Conservation (phyloP, 2,888 invertebrate genomes). For the Diabrotica balteata region DNA sequence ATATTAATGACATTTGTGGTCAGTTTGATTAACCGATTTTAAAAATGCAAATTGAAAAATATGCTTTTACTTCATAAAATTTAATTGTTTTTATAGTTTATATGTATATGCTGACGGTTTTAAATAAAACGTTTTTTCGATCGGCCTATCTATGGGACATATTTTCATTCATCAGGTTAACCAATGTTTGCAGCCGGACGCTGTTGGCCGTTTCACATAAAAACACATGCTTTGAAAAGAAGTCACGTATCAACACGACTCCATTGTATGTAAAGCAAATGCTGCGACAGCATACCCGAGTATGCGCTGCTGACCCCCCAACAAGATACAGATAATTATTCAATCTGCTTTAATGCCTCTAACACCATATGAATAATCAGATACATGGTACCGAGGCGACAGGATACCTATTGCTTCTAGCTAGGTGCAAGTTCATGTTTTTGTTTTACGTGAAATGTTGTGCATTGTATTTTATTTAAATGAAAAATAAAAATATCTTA, state of each 20-base stretch:
- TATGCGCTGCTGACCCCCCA: slow-evolving; percentile 54
- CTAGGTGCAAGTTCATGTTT: too few relatives aligned
- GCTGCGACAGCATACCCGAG: slow-evolving; percentile 50
- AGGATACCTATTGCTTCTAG: too few relatives aligned
- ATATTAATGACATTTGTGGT: too few relatives aligned
- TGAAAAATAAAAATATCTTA: too few relatives aligned
- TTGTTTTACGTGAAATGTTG: too few relatives aligned
- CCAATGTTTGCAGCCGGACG: slow-evolving; percentile 44
- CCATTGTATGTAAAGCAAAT: slow-evolving; percentile 59
- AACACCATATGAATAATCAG: slow-evolving; percentile 6
- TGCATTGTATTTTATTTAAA: too few relatives aligned
- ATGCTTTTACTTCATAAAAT: too few relatives aligned
- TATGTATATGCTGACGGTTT: neutral
- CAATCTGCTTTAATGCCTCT: slow-evolving; percentile 44
- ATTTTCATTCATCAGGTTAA: slow-evolving; percentile 54
- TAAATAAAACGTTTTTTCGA: too few relatives aligned
- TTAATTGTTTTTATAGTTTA: neutral
- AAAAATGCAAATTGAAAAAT: too few relatives aligned
- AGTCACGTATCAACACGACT: slow-evolving; percentile 58
- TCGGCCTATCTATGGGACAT: slow-evolving; percentile 34
- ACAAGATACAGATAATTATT: slow-evolving; percentile 58
- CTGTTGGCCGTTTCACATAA: slow-evolving; percentile 46
- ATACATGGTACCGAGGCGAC: too few relatives aligned
- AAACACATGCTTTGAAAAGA: slow-evolving; percentile 56
- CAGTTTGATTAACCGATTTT: too few relatives aligned